Evolutionary conservation across 2,113 vertebrate genomes (phyloP).

Genomic region (Chloebia gouldiae): DNA sequence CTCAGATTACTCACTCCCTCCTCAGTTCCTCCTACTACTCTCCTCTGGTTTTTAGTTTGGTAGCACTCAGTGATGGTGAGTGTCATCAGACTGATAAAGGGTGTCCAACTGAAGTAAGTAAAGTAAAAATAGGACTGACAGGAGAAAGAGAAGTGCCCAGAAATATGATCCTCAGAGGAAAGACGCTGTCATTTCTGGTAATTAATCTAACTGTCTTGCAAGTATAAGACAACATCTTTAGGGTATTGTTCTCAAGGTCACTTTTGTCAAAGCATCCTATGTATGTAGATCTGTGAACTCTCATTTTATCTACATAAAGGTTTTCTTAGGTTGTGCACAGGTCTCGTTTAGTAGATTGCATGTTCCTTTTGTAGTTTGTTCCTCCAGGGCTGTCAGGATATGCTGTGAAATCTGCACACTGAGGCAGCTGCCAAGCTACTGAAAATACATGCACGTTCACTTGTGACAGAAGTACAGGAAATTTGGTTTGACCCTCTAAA

Average conservation of each 20-base stretch:
- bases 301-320: background rate
- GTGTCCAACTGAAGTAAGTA: background rate
- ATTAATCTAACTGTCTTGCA: background rate
- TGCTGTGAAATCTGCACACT: background rate
- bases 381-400: constrained; percentile 13
- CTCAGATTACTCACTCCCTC: background rate
- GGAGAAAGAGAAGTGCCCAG: background rate
- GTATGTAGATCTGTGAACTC: background rate
- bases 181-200: background rate
- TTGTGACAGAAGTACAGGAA: constrained; percentile 34
- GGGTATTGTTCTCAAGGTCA: background rate
- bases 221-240: background rate
- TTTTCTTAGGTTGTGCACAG: background rate
- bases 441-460: constrained; percentile 31
- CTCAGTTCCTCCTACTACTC: background rate
- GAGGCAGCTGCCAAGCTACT: background rate
- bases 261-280: background rate
- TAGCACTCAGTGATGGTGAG: background rate
- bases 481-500: constrained; percentile 25
- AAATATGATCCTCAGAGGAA: background rate
- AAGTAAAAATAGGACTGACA: constrained; percentile 61
- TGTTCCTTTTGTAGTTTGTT: background rate
- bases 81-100: constrained; percentile 39
- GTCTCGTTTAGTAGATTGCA: background rate
- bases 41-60: constrained; percentile 5